Evolutionary conservation across 2,797 vertebrate genomes (phyloP), one percentile per base, ranked within the genome.

Genomic region (Columba guinea): DNA sequence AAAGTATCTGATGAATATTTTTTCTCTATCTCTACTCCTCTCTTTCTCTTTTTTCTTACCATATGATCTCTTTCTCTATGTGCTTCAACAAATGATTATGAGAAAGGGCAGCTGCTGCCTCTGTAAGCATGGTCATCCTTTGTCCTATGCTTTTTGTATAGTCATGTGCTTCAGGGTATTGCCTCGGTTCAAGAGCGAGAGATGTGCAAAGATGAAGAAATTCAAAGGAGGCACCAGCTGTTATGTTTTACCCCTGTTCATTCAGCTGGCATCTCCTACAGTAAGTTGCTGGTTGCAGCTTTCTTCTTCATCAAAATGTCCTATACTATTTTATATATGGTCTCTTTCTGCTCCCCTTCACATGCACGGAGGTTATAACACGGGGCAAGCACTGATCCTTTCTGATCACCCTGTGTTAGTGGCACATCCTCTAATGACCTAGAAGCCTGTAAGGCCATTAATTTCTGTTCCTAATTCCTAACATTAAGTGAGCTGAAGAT

Each of bases 161-260:
- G 80, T 41, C 30, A 20, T 84, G 84, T 84, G 18, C 86, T 88
- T 95, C 65, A 91, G 80, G 41, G 26, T 75, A 34, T 65, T 79
- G 30, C 60, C 80, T 86, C 37, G 79, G 0, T 68, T 86, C 30
- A 69, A 55, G 53, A 75, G 70, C 56, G n/a, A 76, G 63, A 44
- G 51, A 39, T 84, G 59, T 49, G 22, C 69, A 91, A 35, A 82
- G 62, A 41, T 59, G 55, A 90, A 75, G 69, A 67, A 55, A 68
- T 90, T 67, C 59, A 67, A 26, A 78, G 77, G 77, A 82, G 86
- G 16, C 67, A 76, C 52, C 80, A 95, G 92, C 91, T 97, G 84
- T 83, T 76, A 5, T 6, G 34, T 83, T 89, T 74, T 85, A 52
- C 65, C 53, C 44, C 28, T 55, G 27, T 59, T 75, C 58, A 8